These are phyloP conservation scores for Clarias macrocephalus DNA, from an alignment of 2,113 vertebrate species.

Conservation along the genomic window DNA sequence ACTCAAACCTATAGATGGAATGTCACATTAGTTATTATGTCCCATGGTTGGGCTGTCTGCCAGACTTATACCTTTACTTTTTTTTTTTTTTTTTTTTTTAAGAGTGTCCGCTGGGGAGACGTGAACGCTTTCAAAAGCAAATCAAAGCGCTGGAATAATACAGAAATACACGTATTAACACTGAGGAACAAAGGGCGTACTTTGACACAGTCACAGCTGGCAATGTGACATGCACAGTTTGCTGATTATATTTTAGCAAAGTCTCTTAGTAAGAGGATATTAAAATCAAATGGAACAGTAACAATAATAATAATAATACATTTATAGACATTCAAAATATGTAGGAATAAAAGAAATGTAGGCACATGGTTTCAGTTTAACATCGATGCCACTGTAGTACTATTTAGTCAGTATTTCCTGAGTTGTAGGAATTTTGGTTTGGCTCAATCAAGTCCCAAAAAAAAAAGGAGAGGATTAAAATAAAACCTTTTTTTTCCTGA, in stretches of 20 bases:
- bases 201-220: constrained; percentile 1
- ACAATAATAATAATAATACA: not conserved
- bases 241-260: constrained; percentile 4
- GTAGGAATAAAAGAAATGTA: not conserved
- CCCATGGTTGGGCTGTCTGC: constrained; percentile 29
- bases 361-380: not conserved
- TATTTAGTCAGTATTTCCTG: not conserved
- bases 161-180: constrained; percentile 8
- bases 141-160: constrained; percentile 1
- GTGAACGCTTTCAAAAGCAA: not conserved
- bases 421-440: not conserved
- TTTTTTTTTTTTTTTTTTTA: not conserved
- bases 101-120: not conserved
- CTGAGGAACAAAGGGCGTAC: not conserved
- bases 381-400: no score
- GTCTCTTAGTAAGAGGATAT: not conserved
- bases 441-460: not conserved
- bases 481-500: not conserved
- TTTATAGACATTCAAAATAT: not conserved
- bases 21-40: constrained; percentile 30
- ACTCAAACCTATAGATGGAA: constrained; percentile 36
- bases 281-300: not conserved
- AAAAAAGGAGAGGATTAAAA: no score
- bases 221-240: constrained; percentile 9
- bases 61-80: constrained; percentile 25